Percentiles rank a stretch among this genome's conserved stretches.
phyloP scores from a whole-genome alignment of 2,113 vertebrate species.

The Circaetus cinerascens region DNA sequence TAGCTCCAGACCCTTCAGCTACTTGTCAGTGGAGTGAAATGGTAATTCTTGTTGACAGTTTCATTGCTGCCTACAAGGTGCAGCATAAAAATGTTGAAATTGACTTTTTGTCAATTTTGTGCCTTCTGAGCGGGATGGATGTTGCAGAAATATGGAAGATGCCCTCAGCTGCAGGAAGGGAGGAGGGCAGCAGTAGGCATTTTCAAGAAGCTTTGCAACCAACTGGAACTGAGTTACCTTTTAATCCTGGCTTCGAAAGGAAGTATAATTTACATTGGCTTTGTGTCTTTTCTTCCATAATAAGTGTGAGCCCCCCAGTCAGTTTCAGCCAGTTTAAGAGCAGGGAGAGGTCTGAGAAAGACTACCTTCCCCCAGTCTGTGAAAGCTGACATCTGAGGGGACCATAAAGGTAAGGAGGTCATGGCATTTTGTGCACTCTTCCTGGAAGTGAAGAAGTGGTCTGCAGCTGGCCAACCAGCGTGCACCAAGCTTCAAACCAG shows the following conservation, averaged over 20 bases:
- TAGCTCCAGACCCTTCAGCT: slow-evolving; percentile 18
- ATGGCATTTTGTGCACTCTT: not conserved
- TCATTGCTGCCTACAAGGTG: not conserved
- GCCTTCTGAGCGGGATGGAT: not conserved
- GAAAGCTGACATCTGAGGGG: not conserved
- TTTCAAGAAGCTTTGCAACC: not conserved
- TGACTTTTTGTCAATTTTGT: not conserved
- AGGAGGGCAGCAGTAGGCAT: not conserved
- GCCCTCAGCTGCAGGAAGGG: not conserved
- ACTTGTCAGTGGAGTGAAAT: not conserved
- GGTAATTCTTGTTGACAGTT: not conserved
- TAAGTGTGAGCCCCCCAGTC: not conserved
- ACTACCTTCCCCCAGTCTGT: not conserved
- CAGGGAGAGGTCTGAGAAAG: not conserved
- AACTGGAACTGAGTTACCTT: not conserved
- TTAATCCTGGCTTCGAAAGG: not conserved
- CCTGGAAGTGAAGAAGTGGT: not conserved
- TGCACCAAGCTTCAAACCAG: not conserved
- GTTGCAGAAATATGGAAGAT: not conserved
- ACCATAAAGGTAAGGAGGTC: not conserved
- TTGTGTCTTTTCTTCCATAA: not conserved
- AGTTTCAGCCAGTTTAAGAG: not conserved
- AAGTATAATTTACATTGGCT: not conserved
- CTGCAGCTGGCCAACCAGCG: not conserved
- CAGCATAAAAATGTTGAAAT: not conserved